Evolutionary conservation across 2,797 vertebrate genomes (phyloP).

Genomic region (Acanthurus lineatus): DNA sequence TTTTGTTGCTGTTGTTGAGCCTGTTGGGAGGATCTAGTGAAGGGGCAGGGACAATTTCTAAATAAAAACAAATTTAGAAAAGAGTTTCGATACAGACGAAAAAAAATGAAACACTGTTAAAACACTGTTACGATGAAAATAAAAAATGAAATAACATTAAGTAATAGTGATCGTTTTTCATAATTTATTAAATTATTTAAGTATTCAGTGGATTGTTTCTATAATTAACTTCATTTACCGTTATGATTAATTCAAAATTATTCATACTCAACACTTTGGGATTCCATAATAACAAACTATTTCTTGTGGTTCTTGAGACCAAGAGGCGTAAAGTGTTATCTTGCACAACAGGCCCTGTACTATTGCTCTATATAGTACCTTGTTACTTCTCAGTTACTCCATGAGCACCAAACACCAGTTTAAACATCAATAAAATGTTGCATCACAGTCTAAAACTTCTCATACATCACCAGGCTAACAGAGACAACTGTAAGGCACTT

Average conservation of each 20-base stretch:
- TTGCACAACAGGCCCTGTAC: conserved; percentile 30
- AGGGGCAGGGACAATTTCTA: background rate
- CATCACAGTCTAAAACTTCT: conserved; percentile 48
- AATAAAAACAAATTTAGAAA: background rate
- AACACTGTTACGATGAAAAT: conserved; percentile 12
- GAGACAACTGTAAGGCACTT: conserved; percentile 82
- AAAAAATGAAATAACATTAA: conserved; percentile 16
- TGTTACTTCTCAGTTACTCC: conserved; percentile 41
- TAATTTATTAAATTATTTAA: background rate
- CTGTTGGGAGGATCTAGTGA: background rate
- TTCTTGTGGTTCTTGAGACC: conserved; percentile 32
- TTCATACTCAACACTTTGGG: conserved; percentile 52
- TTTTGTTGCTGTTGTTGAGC: background rate
- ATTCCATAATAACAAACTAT: conserved; percentile 32
- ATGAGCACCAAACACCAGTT: conserved; percentile 58
- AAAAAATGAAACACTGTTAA: background rate
- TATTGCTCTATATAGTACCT: conserved; percentile 28
- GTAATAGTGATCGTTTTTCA: background rate
- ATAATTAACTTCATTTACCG: conserved; percentile 5
- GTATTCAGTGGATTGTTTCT: conserved; percentile 5
- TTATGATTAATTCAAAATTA: conserved; percentile 10
- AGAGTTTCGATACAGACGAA: too few species aligned
- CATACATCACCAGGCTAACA: conserved; percentile 48
- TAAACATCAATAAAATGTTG: conserved; percentile 46
- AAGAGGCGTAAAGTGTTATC: conserved; percentile 24